These are phyloP conservation scores for Bimastos eiseni DNA, from an alignment of 2,888 invertebrate species.

Conservation along the genomic window DNA sequence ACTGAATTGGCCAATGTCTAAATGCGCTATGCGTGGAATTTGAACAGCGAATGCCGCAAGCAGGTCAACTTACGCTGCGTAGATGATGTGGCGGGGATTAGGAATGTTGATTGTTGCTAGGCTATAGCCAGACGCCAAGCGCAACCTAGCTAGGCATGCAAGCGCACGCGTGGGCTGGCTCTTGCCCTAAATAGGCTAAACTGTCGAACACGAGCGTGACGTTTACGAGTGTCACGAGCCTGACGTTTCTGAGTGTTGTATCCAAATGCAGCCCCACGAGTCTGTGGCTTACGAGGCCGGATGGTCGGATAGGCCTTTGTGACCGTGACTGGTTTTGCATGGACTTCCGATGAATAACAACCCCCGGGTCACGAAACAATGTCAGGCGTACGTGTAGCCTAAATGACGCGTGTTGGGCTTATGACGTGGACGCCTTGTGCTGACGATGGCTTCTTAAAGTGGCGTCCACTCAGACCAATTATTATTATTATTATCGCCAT, in stretches of 20 bases:
- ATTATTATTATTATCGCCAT: background rate
- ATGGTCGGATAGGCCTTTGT: background rate
- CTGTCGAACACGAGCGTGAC: background rate
- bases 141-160: background rate
- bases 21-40: background rate
- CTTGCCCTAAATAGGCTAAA: background rate
- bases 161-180: background rate
- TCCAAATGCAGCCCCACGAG: background rate
- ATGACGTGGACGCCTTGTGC: background rate
- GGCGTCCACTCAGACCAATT: background rate
- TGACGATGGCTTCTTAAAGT: background rate
- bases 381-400: background rate
- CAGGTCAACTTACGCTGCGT: background rate
- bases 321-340: background rate
- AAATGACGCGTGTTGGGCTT: background rate
- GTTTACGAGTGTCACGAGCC: background rate
- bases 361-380: background rate
- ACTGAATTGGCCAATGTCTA: background rate
- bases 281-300: background rate
- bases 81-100: background rate
- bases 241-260: background rate
- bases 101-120: slow-evolving; percentile 13
- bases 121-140: background rate
- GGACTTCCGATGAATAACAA: background rate
- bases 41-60: background rate